Percentiles rank a stretch among this genome's conserved stretches.
Conservation (phyloP, 1,140 invertebrate species). For the Dinothrombium tinctorium region DNA sequence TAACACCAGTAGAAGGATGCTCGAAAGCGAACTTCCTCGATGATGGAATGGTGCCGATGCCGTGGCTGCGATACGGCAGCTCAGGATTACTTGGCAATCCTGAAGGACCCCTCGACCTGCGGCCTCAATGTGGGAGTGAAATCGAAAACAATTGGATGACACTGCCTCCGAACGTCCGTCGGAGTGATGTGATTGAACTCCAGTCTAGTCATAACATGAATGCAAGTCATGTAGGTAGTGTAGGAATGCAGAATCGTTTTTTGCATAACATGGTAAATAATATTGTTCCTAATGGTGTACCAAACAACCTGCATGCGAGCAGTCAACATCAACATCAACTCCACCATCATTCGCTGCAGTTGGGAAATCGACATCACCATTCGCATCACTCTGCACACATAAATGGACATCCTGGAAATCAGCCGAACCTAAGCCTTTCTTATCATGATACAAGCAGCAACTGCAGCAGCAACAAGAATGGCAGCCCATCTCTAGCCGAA, state of each 20-base stretch:
- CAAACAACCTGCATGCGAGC: constrained; percentile 2
- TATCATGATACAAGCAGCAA: neutral
- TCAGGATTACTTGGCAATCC: constrained; percentile 10
- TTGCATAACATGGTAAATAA: neutral
- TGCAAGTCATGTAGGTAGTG: neutral
- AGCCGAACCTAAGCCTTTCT: too few species aligned
- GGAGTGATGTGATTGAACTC: neutral
- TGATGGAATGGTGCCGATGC: constrained; percentile 46
- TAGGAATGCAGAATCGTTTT: neutral
- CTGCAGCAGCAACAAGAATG: neutral
- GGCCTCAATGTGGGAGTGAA: neutral
- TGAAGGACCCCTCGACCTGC: constrained; percentile 46
- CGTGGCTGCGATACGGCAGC: constrained; percentile 27
- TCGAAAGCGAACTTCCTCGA: constrained; percentile 14
- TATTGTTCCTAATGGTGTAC: neutral
- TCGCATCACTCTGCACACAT: neutral
- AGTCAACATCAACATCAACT: constrained; percentile 12
- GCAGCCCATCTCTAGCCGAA: constrained; percentile 2
- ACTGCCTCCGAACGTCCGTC: too few species aligned
- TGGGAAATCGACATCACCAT: neutral
- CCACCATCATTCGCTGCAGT: constrained; percentile 2
- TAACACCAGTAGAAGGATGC: too few species aligned
- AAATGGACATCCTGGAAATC: too few species aligned
- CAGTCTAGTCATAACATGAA: neutral
- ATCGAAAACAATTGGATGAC: neutral